Evolutionary conservation across 2,888 invertebrate species (phyloP).

Genomic region (Elmis aenea): DNA sequence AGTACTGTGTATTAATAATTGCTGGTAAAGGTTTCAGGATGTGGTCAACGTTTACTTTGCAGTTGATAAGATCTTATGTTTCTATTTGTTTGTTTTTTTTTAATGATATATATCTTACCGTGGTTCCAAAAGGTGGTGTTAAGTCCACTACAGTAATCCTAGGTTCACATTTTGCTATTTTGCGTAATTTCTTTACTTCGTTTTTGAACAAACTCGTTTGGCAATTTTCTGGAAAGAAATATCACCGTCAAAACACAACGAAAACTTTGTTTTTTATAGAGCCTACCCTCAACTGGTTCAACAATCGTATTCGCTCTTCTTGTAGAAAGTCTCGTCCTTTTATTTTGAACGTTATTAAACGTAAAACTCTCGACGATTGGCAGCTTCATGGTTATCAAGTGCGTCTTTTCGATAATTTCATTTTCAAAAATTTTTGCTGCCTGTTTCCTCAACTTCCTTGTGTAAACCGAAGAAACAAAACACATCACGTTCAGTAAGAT

Average conservation of each 20-base stretch:
- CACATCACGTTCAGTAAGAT: too few relatives aligned
- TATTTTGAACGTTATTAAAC: neutral
- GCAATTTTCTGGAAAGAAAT: constrained; percentile 17
- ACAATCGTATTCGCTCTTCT: constrained; percentile 10
- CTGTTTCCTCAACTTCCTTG: too few relatives aligned
- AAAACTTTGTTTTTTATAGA: neutral
- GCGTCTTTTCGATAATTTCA: constrained; percentile 6
- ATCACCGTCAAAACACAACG: neutral
- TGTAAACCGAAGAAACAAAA: too few relatives aligned
- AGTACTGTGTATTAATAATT: too few relatives aligned
- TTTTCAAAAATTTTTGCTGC: too few relatives aligned
- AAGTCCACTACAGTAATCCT: constrained; percentile 35
- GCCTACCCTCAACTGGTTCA: constrained; percentile 13
- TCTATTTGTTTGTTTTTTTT: too few relatives aligned
- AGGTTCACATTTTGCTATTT: constrained; percentile 34
- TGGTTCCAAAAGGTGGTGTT: constrained; percentile 24
- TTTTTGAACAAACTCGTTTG: constrained; percentile 11
- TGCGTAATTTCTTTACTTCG: constrained; percentile 17
- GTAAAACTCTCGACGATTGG: constrained; percentile 6
- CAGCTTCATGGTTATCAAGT: constrained; percentile 8
- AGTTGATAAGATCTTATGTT: too few relatives aligned
- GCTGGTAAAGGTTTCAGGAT: too few relatives aligned
- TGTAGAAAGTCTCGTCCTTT: constrained; percentile 1
- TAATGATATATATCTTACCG: constrained; percentile 29
- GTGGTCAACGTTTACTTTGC: too few relatives aligned